Percentiles rank a stretch among this genome's conserved stretches.
Conservation (phyloP, 2,888 invertebrate species). For the Plagodis dolabraria region DNA sequence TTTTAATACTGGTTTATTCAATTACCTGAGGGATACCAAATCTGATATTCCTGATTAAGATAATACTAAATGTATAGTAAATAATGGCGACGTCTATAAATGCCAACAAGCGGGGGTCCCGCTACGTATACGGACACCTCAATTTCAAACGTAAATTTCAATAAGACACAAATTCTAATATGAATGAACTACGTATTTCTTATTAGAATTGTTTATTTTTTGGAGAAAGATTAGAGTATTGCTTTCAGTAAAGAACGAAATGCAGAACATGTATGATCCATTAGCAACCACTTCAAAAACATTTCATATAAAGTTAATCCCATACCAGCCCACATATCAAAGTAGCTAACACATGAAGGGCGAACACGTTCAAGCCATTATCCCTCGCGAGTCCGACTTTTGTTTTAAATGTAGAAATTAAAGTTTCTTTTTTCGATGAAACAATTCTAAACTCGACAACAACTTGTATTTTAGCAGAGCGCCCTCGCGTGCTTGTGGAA, state of each 20-base stretch:
- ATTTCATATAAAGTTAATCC: conserved; percentile 35
- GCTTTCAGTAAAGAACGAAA: background rate
- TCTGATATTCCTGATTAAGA: too few relatives aligned
- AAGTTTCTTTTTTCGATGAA: conserved; percentile 79
- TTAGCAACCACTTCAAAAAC: conserved; percentile 20
- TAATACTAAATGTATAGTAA: too few relatives aligned
- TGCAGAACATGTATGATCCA: conserved; percentile 10
- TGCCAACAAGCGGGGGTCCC: too few relatives aligned
- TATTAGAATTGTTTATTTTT: too few relatives aligned
- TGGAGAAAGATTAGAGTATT: too few relatives aligned
- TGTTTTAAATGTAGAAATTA: conserved; percentile 81
- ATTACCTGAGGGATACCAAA: too few relatives aligned
- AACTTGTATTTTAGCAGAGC: conserved; percentile 81
- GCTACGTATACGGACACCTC: too few relatives aligned
- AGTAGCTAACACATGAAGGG: conserved; percentile 41
- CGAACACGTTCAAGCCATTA: conserved; percentile 75
- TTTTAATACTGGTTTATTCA: too few relatives aligned
- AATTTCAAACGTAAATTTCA: too few relatives aligned
- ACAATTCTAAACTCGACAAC: conserved; percentile 78
- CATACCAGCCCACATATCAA: conserved; percentile 34
- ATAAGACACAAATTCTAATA: too few relatives aligned
- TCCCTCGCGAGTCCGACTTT: conserved; percentile 68
- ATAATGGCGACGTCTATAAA: too few relatives aligned
- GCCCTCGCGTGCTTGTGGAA: conserved; percentile 80
- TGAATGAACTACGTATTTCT: too few relatives aligned